These are phyloP conservation scores for Drosophila bunnanda DNA, from an alignment of 2,888 invertebrate genomes.

Conservation along the genomic window DNA sequence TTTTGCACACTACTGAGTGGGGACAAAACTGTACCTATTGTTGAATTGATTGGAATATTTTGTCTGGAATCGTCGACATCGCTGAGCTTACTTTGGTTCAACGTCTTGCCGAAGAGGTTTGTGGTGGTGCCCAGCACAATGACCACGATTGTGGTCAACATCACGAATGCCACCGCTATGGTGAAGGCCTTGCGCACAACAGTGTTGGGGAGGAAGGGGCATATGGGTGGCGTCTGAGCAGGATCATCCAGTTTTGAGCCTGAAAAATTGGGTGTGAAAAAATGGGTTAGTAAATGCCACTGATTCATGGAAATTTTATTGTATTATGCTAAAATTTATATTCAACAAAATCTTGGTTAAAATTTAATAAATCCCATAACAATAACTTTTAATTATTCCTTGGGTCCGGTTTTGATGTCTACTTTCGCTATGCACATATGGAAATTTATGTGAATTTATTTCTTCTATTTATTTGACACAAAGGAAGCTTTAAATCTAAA, in stretches of 20 bases:
- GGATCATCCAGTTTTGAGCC: constrained; percentile 55
- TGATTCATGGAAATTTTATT: not conserved
- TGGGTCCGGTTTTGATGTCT: not conserved
- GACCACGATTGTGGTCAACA: constrained; percentile 66
- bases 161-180: constrained; percentile 62
- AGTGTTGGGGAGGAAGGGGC: constrained; percentile 63
- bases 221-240: constrained; percentile 46
- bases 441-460: not conserved
- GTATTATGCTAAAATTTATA: not conserved
- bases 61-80: constrained; percentile 84
- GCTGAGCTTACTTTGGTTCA: constrained; percentile 83
- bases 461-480: not conserved
- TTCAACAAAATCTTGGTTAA: not conserved
- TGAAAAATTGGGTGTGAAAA: constrained; percentile 18
- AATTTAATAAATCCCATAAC: not conserved
- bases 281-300: not conserved
- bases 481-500: not conserved
- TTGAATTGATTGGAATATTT: constrained; percentile 85
- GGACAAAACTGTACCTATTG: constrained; percentile 83
- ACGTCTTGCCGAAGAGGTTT: constrained; percentile 64
- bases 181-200: constrained; percentile 63
- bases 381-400: not conserved
- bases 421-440: not conserved
- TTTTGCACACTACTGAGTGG: constrained; percentile 46
- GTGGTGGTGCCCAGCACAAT: constrained; percentile 67